Evolutionary conservation across 2,888 invertebrate genomes (phyloP), one percentile per base, ranked within the genome.

Genomic region (Tetragonula carbonaria): DNA sequence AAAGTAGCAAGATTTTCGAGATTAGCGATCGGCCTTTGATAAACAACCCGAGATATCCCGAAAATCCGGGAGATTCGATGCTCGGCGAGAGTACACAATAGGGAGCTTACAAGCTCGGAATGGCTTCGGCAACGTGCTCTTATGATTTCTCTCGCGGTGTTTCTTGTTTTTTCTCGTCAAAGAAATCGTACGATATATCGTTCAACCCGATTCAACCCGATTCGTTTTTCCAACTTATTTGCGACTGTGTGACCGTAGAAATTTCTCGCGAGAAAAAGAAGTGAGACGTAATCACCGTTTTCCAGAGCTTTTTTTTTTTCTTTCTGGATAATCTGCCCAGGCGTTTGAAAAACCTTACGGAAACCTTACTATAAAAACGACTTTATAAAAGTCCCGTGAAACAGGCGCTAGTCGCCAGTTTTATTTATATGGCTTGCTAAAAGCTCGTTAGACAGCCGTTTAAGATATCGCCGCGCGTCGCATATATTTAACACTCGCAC

Each of bases 101-200:
- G 45, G 23, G 50, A 45, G 45, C 45, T 67, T 45, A 45, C 14
- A n/a, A 45, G 67, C 45, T 67, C n/a, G 14, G n/a, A n/a, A 45
- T 45, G 16, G 45, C n/a, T 67, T 67, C n/a, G 14, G n/a, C 45
- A 67, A 67, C 62, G 23, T 38, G 38, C 67, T 67, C 50, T 38
- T 67, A 50, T 50, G 38, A 67, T 67, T 67, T 45, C 67, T 38
- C 21, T n/a, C 28, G 38, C 16, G n/a, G n/a, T 45, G 23, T 66
- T 38, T 38, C 38, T 21, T n/a, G 38, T 38, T 38, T 66, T 23
- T 23, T 23, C 23, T 28, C 28, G 28, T 2, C 28, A 28, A 28
- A 28, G 45, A 45, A 45, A 45, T 45, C 45, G 45, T 45, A 45
- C 45, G 45, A 45, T 11, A 45, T 45, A 45, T 8, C 45, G 45